Conservation (phyloP, 2,113 vertebrate species). For the Cervus canadensis region DNA sequence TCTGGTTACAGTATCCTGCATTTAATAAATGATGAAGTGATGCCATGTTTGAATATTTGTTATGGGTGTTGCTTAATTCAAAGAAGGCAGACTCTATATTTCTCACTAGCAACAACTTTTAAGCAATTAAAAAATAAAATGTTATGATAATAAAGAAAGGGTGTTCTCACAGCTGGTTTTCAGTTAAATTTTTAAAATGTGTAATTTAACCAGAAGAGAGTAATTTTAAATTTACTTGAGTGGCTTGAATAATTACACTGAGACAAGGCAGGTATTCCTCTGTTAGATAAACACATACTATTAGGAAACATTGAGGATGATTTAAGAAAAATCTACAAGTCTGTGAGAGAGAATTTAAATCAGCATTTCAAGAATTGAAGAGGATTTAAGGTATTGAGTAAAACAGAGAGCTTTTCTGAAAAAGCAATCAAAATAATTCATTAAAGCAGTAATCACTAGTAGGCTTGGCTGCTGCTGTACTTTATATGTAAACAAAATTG, state of each 20-base stretch:
- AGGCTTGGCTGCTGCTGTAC: constrained; percentile 49
- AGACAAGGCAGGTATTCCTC: constrained; percentile 62
- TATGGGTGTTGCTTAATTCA: background rate
- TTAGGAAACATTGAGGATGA: constrained; percentile 74
- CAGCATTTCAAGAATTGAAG: constrained; percentile 76
- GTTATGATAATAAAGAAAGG: background rate
- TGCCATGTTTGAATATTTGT: constrained; percentile 9
- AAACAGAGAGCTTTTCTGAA: constrained; percentile 74
- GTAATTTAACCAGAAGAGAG: constrained; percentile 59
- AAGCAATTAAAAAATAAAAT: background rate
- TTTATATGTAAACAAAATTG: constrained; percentile 70
- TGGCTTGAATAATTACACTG: constrained; percentile 66
- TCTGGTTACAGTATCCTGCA: background rate
- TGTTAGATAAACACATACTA: constrained; percentile 71
- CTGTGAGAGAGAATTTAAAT: constrained; percentile 74
- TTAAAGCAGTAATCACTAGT: constrained; percentile 75
- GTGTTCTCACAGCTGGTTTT: constrained; percentile 20
- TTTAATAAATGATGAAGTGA: background rate
- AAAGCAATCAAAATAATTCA: constrained; percentile 80
- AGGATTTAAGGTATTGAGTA: constrained; percentile 65
- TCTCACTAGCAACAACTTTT: background rate
- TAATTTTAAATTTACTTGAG: constrained; percentile 63
- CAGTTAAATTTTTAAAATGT: constrained; percentile 40
- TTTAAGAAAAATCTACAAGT: constrained; percentile 69
- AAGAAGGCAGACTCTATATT: background rate